phyloP scores from a whole-genome alignment of 2,113 vertebrate genomes.

The Carollia perspicillata region DNA sequence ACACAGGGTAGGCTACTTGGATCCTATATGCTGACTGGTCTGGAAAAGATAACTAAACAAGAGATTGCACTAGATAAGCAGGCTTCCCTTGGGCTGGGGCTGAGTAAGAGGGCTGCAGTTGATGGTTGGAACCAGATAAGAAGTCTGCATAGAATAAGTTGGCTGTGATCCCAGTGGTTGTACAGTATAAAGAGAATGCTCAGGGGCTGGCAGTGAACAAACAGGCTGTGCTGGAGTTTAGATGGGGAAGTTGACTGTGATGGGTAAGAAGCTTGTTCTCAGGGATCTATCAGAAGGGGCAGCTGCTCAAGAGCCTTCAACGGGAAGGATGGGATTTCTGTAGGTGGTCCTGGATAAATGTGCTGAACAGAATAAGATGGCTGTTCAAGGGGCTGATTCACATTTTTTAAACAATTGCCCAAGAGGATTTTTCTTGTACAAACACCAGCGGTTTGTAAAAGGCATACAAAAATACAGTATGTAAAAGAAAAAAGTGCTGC shows the following conservation, averaged over 20 bases:
- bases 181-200: constrained; percentile 26
- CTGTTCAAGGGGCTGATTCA: constrained; percentile 13
- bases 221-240: neutral
- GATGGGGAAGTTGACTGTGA: neutral
- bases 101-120: neutral
- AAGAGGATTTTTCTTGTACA: constrained; percentile 64
- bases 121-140: neutral
- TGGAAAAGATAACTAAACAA: neutral
- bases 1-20: constrained; percentile 45
- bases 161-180: neutral
- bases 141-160: neutral
- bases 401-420: neutral
- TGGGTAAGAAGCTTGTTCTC: constrained; percentile 35
- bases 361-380: constrained; percentile 49
- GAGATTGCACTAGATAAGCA: constrained; percentile 9
- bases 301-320: constrained; percentile 36
- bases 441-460: constrained; percentile 84
- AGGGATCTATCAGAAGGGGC: neutral
- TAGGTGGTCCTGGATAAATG: neutral
- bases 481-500: constrained; percentile 74
- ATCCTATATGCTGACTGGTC: constrained; percentile 25
- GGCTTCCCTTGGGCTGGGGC: neutral
- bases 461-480: constrained; percentile 87
- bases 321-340: neutral
- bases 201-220: neutral